These are phyloP conservation scores for Euproctis similis DNA, from an alignment of 2,888 invertebrate genomes.

Conservation along the genomic window DNA sequence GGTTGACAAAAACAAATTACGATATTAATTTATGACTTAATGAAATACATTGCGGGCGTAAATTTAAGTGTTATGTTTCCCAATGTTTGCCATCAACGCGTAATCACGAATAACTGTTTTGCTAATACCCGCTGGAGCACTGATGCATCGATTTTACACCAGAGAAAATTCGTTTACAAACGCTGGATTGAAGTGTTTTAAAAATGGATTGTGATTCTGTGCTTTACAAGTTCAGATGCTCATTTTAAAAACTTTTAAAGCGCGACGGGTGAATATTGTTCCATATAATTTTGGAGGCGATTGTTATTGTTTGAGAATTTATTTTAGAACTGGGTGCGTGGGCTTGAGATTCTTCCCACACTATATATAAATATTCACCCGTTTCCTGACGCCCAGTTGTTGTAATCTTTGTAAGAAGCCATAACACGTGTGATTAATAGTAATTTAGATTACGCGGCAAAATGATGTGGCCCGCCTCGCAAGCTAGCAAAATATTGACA, in stretches of 20 bases:
- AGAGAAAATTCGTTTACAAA: conserved; percentile 11
- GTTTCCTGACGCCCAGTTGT: conserved; percentile 7
- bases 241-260: too few species aligned
- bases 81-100: conserved; percentile 3
- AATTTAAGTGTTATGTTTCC: conserved; percentile 6
- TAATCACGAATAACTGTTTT: conserved; percentile 11
- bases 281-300: conserved; percentile 2
- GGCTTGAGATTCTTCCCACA: conserved; percentile 9
- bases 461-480: conserved; percentile 84
- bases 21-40: conserved; percentile 11
- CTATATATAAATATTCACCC: conserved; percentile 9
- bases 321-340: conserved; percentile 17
- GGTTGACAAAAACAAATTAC: conserved; percentile 13
- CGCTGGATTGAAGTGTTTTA: conserved; percentile 13
- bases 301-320: conserved; percentile 10
- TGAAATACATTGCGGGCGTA: conserved; percentile 6
- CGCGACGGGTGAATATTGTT: not conserved
- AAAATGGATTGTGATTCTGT: conserved; percentile 13
- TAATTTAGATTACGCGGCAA: conserved; percentile 20
- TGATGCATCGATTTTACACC: conserved; percentile 22
- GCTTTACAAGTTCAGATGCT: not conserved
- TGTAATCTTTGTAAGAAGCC: conserved; percentile 8
- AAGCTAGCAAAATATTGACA: conserved; percentile 81
- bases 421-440: conserved; percentile 8
- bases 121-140: conserved; percentile 4